phyloP scores from a whole-genome alignment of 1,140 invertebrate genomes.

The Diprion similis region DNA sequence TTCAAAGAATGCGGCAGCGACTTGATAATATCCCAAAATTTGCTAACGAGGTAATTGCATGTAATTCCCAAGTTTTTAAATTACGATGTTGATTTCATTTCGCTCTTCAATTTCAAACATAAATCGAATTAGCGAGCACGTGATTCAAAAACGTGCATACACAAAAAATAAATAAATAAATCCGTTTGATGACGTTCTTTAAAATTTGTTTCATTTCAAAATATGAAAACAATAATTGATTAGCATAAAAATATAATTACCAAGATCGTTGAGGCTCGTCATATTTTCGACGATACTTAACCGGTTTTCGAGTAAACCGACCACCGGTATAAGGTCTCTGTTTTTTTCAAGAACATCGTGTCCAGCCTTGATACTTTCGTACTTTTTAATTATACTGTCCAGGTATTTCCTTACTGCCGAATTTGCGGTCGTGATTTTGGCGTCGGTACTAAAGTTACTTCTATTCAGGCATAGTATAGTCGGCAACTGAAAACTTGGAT shows the following conservation, averaged over 20 bases:
- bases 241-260: conserved; percentile 35
- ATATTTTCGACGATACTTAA: conserved; percentile 54
- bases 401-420: conserved; percentile 39
- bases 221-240: background rate
- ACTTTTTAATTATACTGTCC: conserved; percentile 33
- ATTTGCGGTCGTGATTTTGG: background rate
- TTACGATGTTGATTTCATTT: background rate
- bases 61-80: background rate
- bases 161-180: conserved; percentile 19
- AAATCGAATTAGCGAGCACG: too few relatives aligned
- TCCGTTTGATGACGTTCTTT: background rate
- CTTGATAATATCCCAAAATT: too few relatives aligned
- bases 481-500: too few relatives aligned
- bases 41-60: too few relatives aligned
- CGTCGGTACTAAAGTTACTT: background rate
- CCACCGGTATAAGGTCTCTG: conserved; percentile 44
- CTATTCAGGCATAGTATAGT: background rate
- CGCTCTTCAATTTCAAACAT: background rate
- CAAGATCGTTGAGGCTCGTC: conserved; percentile 58
- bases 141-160: too few relatives aligned
- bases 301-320: conserved; percentile 52
- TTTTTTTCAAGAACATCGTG: conserved; percentile 26
- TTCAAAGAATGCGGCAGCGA: too few relatives aligned
- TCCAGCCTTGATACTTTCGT: conserved; percentile 22
- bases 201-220: conserved; percentile 9